These are phyloP conservation scores for Dusona sp. DNA, from an alignment of 2,888 invertebrate genomes.

Conservation along the genomic window DNA sequence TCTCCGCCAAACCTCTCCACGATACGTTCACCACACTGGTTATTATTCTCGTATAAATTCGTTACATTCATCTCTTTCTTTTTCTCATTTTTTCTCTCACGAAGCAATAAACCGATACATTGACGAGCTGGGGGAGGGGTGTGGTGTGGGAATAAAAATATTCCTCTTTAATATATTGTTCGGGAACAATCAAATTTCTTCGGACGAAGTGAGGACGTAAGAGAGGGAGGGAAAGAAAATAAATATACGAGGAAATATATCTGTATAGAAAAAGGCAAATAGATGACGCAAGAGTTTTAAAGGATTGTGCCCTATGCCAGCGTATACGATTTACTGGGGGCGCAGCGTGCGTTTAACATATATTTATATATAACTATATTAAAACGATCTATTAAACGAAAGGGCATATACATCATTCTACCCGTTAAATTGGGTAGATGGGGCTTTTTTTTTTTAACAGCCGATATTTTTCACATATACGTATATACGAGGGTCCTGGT, in stretches of 20 bases:
- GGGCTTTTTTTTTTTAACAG: not conserved
- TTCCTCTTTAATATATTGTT: slow-evolving; percentile 55
- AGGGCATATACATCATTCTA: not conserved
- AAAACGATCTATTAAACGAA: not conserved
- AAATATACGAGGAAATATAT: not conserved
- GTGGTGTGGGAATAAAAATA: slow-evolving; percentile 44
- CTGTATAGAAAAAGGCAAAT: not conserved
- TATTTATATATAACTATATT: not conserved
- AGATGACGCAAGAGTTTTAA: not conserved
- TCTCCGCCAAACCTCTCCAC: slow-evolving; percentile 42
- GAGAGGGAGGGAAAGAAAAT: slow-evolving; percentile 4
- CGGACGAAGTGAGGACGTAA: not conserved
- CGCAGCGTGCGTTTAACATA: not conserved
- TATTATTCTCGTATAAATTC: slow-evolving; percentile 66
- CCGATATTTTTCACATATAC: not conserved
- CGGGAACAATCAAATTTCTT: slow-evolving; percentile 48
- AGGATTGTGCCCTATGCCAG: not conserved
- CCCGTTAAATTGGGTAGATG: not conserved
- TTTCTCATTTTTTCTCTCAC: slow-evolving; percentile 14
- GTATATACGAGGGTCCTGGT: not conserved
- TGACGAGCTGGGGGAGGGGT: not conserved
- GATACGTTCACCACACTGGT: slow-evolving; percentile 43
- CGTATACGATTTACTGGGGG: not conserved
- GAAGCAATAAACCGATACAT: slow-evolving; percentile 59
- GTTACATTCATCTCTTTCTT: slow-evolving; percentile 25